Conservation (phyloP, 2,888 invertebrate genomes). For the Halocaridina rubra region DNA sequence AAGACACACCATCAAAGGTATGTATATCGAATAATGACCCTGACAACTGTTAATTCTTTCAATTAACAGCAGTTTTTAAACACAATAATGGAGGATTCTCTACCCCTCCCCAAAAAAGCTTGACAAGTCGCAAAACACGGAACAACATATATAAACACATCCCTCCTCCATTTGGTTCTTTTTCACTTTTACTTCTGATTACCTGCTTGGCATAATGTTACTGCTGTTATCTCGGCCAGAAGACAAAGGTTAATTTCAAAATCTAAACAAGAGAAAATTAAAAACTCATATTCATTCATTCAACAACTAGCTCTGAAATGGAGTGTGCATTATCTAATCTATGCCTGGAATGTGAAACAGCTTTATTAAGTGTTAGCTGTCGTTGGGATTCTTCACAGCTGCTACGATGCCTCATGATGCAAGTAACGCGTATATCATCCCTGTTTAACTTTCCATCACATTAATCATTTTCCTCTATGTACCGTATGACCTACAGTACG, state of each 20-base stretch:
- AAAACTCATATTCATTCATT: slow-evolving; percentile 11
- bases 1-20: neutral
- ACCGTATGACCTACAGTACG: too few species aligned
- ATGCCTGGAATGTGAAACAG: slow-evolving; percentile 48
- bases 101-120: too few species aligned
- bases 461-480: too few species aligned
- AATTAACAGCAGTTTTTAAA: neutral
- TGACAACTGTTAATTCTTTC: neutral
- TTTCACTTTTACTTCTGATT: too few species aligned
- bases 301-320: slow-evolving; percentile 35
- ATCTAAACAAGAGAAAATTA: neutral
- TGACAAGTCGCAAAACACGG: neutral
- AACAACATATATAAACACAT: neutral
- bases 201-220: neutral
- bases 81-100: neutral
- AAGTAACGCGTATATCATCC: neutral
- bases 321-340: slow-evolving; percentile 49
- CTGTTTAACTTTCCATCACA: too few species aligned
- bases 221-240: slow-evolving; percentile 20
- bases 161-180: neutral
- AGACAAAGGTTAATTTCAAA: neutral
- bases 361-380: slow-evolving; percentile 32
- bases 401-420: slow-evolving; percentile 6
- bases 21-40: neutral
- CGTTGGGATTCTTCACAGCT: too few species aligned